These are phyloP conservation scores for Drosophila trapezifrons DNA, from an alignment of 1,140 invertebrate genomes.

Conservation along the genomic window DNA sequence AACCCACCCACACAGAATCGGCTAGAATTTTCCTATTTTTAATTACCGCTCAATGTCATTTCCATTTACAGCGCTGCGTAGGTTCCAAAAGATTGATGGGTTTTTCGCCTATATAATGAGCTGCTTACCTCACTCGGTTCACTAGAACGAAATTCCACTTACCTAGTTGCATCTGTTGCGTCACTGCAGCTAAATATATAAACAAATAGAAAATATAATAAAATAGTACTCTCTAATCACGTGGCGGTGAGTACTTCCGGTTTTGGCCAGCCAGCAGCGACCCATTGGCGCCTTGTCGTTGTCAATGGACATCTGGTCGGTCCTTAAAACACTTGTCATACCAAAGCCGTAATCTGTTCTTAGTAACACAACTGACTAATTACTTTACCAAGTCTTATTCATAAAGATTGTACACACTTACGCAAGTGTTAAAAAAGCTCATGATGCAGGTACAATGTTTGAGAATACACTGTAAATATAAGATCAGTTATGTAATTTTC, in stretches of 20 bases:
- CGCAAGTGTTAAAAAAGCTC: not conserved
- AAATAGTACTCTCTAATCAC: not conserved
- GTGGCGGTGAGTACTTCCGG: not conserved
- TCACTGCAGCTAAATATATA: conserved; percentile 18
- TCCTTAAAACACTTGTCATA: conserved; percentile 17
- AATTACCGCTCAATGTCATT: conserved; percentile 70
- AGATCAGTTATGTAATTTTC: no score
- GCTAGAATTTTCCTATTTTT: conserved; percentile 61
- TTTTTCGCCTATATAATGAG: conserved; percentile 38
- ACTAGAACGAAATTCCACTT: conserved; percentile 15
- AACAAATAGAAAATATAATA: not conserved
- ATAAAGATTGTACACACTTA: not conserved
- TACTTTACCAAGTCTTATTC: conserved; percentile 5
- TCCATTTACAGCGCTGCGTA: conserved; percentile 51
- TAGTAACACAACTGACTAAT: conserved; percentile 18
- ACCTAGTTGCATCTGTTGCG: conserved; percentile 22
- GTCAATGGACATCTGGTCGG: not conserved
- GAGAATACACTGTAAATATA: not conserved
- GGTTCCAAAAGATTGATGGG: conserved; percentile 28
- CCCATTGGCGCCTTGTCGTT: not conserved
- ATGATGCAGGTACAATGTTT: not conserved
- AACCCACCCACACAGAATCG: conserved; percentile 22
- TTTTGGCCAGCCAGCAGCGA: not conserved
- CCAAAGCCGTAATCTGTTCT: conserved; percentile 16
- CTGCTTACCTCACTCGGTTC: conserved; percentile 44